Evolutionary conservation across 2,797 vertebrate genomes (phyloP).

Genomic region (Hapalemur alaotrensis): DNA sequence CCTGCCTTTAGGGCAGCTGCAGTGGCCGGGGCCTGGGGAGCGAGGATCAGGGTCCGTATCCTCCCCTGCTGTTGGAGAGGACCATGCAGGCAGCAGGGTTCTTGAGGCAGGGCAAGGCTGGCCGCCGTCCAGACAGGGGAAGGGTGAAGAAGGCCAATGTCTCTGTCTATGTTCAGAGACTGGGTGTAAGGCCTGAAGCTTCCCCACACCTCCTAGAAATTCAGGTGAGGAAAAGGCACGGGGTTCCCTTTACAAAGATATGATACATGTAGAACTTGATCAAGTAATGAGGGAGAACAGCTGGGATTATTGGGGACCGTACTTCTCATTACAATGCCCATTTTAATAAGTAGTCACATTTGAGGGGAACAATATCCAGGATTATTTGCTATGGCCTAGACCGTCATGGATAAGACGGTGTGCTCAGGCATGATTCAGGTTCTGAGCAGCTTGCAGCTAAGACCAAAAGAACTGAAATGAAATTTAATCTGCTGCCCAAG

Average conservation of each 20-base stretch:
- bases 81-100: neutral
- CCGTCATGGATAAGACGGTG: rapidly evolving
- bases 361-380: neutral
- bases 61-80: neutral
- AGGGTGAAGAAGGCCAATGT: neutral
- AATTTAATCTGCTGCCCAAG: neutral
- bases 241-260: neutral
- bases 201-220: neutral
- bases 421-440: neutral
- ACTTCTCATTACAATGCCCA: neutral
- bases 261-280: neutral
- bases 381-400: neutral
- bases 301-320: neutral
- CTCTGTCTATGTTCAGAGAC: neutral
- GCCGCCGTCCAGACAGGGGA: rapidly evolving
- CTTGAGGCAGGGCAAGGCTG: no score
- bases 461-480: neutral
- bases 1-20: rapidly evolving
- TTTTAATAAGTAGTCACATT: neutral
- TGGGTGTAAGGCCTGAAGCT: neutral
- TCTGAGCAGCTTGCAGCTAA: neutral
- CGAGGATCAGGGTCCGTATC: rapidly evolving
- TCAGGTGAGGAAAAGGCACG: neutral
- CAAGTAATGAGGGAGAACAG: neutral
- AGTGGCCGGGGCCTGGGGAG: neutral